Conservation (phyloP, 2,797 vertebrate genomes). For the Notolepis coatsorum region DNA sequence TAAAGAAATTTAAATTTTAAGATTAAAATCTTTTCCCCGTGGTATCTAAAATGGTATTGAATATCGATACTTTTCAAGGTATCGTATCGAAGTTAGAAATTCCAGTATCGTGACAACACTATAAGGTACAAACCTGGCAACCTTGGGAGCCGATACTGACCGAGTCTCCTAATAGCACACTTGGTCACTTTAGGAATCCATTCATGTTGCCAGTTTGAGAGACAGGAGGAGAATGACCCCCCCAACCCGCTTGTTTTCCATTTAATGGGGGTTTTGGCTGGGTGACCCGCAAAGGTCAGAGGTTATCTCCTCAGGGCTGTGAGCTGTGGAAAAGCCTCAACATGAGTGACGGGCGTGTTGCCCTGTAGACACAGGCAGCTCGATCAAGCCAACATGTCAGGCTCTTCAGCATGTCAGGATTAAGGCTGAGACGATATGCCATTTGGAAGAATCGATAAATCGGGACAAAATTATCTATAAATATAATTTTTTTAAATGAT, state of each 20-base stretch:
- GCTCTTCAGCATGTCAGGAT: no score
- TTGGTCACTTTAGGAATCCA: constrained; percentile 19
- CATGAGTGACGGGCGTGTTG: constrained; percentile 42
- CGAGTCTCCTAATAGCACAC: constrained; percentile 14
- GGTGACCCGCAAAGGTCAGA: constrained; percentile 53
- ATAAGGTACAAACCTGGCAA: no score
- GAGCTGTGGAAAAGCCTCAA: constrained; percentile 18
- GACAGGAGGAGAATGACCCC: constrained; percentile 17
- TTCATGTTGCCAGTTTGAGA: constrained; percentile 41
- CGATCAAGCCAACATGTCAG: constrained; percentile 14
- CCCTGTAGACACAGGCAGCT: constrained; percentile 22
- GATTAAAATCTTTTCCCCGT: no score
- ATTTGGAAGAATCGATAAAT: no score
- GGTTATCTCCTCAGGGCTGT: constrained; percentile 55
- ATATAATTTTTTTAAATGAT: no score
- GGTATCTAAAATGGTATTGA: no score
- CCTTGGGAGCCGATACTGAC: constrained; percentile 31
- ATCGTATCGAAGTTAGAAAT: no score
- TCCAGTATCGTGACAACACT: no score
- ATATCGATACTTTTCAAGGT: no score
- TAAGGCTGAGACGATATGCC: no score
- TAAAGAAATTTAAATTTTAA: no score
- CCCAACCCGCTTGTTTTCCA: constrained; percentile 25
- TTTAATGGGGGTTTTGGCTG: constrained; percentile 55
- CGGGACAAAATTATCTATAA: no score